These are phyloP conservation scores for Blera fallax DNA, from an alignment of 2,888 invertebrate species.

Conservation along the genomic window DNA sequence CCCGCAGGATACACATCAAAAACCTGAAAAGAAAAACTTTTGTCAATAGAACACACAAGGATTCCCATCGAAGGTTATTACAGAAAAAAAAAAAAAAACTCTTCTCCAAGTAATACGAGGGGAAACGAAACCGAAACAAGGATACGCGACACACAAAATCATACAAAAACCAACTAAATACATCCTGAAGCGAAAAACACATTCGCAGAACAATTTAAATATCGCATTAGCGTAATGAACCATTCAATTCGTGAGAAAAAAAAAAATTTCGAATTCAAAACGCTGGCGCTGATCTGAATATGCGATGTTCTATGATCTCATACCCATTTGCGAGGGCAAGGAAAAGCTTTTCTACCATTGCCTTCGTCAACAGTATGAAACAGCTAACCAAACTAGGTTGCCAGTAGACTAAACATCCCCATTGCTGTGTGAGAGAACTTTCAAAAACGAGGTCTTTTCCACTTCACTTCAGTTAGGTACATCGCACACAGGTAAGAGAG, in stretches of 20 bases:
- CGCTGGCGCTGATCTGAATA: slow-evolving; percentile 64
- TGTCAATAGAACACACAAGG: slow-evolving; percentile 10
- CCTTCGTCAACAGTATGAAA: slow-evolving; percentile 38
- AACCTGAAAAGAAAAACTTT: background rate
- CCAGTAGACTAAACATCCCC: background rate
- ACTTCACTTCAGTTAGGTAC: slow-evolving; percentile 19
- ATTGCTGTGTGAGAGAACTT: slow-evolving; percentile 11
- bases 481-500: slow-evolving; percentile 41
- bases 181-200: slow-evolving; percentile 44
- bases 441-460: slow-evolving; percentile 33
- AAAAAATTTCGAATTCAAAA: slow-evolving; percentile 26
- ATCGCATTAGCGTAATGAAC: slow-evolving; percentile 81
- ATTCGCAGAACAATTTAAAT: slow-evolving; percentile 78
- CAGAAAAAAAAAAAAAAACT: background rate
- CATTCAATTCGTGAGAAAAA: slow-evolving; percentile 76
- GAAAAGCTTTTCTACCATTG: slow-evolving; percentile 8
- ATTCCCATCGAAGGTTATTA: slow-evolving; percentile 16
- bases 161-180: slow-evolving; percentile 23
- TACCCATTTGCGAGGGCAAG: background rate
- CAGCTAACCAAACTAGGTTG: slow-evolving; percentile 23
- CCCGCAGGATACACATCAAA: slow-evolving; percentile 1
- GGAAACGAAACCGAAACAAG: background rate
- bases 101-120: background rate
- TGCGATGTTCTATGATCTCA: slow-evolving; percentile 65
- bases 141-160: slow-evolving; percentile 8